Conservation (phyloP, 2,797 vertebrate genomes). For the Sebastes melanostomus region DNA sequence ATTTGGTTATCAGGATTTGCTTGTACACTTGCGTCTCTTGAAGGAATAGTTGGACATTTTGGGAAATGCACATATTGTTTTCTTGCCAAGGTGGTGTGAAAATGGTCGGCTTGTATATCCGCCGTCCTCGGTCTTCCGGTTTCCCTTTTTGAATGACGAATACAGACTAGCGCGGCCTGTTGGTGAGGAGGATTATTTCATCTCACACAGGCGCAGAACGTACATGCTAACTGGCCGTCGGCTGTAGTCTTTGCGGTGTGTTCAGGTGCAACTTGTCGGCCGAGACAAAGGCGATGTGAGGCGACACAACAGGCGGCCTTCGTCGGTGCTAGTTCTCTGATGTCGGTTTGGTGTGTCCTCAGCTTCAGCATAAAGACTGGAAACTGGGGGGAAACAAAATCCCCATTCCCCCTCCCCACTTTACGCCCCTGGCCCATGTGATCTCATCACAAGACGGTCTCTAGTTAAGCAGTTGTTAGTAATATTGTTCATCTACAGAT, state of each 20-base stretch:
- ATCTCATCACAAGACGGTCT: neutral
- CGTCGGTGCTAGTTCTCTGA: no score
- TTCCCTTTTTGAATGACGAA: no score
- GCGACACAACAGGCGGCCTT: no score
- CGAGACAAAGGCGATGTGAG: no score
- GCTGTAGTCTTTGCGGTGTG: no score
- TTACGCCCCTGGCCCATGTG: neutral
- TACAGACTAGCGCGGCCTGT: neutral
- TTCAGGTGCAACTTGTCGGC: no score
- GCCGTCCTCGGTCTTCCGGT: no score
- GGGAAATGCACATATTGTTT: neutral
- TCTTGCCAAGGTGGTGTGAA: neutral
- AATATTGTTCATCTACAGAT: neutral
- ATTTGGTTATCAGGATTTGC: neutral
- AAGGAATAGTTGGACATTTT: neutral
- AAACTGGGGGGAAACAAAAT: neutral
- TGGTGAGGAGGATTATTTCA: neutral
- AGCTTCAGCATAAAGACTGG: neutral
- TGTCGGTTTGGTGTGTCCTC: no score
- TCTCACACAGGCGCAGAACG: neutral
- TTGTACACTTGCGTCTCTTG: neutral
- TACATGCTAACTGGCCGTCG: neutral
- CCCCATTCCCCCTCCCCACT: no score
- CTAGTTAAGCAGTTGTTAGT: neutral
- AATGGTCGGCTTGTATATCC: no score